phyloP scores from a whole-genome alignment of 1,140 invertebrate genomes.

The Drosophila auraria region DNA sequence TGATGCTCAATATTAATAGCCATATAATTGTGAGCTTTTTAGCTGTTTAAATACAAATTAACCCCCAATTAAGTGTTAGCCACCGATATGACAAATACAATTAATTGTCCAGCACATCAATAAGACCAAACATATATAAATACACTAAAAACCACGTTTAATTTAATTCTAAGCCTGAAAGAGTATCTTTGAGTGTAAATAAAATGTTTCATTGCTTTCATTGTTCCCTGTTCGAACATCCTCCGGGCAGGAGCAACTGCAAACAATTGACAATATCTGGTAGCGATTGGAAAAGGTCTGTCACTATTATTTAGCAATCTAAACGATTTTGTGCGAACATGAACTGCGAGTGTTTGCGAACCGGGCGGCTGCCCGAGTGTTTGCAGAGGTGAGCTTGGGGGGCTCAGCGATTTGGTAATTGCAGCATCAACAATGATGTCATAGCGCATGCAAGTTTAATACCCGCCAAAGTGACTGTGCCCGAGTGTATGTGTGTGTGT shows the following conservation, averaged over 20 bases:
- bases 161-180: background rate
- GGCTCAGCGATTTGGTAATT: conserved; percentile 68
- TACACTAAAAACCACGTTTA: background rate
- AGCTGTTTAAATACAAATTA: background rate
- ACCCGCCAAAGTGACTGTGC: background rate
- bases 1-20: too few relatives aligned
- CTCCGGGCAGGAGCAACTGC: conserved; percentile 12
- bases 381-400: conserved; percentile 21
- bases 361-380: conserved; percentile 42
- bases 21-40: too few relatives aligned
- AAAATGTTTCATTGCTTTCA: background rate
- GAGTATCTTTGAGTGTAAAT: conserved; percentile 4
- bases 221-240: background rate
- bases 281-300: conserved; percentile 28
- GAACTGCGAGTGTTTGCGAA: conserved; percentile 67
- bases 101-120: background rate
- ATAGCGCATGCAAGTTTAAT: conserved; percentile 50
- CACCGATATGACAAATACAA: background rate
- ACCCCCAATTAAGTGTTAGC: background rate
- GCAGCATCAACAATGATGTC: conserved; percentile 77
- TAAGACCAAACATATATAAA: background rate
- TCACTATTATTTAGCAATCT: conserved; percentile 76
- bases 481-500: conserved; percentile 15
- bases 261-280: conserved; percentile 53
- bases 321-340: conserved; percentile 69